Base-by-base conservation (phyloP, 2,797 vertebrate genomes). In the Chloroceryle inda region DNA sequence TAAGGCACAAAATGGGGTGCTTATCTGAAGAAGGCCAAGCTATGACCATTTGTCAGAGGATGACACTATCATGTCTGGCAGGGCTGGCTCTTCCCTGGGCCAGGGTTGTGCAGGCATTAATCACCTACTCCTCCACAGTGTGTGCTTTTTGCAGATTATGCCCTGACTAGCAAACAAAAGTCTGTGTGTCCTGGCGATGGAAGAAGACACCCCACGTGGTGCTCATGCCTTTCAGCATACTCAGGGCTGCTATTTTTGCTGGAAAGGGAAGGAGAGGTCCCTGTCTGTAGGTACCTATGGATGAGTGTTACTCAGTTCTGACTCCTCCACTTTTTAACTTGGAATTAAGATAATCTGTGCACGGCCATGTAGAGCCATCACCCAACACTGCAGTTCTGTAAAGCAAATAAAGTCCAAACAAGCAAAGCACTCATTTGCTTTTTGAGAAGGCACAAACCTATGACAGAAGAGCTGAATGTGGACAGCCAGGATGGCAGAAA, bases 41-140 rank as follows among this genome's bases (percentile, higher is more conserved):
- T 47, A 11, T 4, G 85, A 40, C 63, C 50, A 50, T 89, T 94
- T 87, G 71, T 91, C 82, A 92, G 79, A 93, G 83, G 66, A 97
- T 92, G 91, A 71, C 81, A 24, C 53, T 92, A 91, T 93, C 85
- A 50, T 3, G 22, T 94, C 93, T 95, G 85, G 90, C 88, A 96
- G 56, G 38, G 38, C 38, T 72, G 77, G 67, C 62, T 75, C 53
- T 91, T 96, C 83, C 75, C 52, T 38, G 79, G 68, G 94, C 89
- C 79, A 89, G 85, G 73, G 96, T 80, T 95, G 89, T 61, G 45
- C 58, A 93, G 49, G 68, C 92, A 95, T 97, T 89, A 88, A 95
- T 93, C 95, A 95, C 80, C 45, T 45, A 18, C 62, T 93, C 63
- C 90, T 94, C 84, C 67, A 68, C 63, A 86, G 89, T 4, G 13